Evolutionary conservation across 2,888 invertebrate species (phyloP).

Genomic region (Byasa hedistus): DNA sequence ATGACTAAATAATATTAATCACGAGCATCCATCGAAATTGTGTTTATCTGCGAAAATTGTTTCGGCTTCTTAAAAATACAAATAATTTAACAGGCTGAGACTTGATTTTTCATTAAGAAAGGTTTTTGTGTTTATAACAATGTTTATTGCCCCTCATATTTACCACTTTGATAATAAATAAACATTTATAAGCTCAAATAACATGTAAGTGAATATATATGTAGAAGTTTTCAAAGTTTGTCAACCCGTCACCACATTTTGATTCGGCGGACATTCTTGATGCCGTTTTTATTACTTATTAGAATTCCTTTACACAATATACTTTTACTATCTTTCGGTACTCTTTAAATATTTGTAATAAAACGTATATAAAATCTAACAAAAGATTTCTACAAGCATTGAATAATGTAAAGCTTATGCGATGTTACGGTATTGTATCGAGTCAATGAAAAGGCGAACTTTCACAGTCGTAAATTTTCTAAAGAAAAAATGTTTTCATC

Average conservation of each 20-base stretch:
- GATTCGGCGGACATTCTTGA: constrained; percentile 2
- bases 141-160: not conserved
- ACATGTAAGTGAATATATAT: not conserved
- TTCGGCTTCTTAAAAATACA: too few relatives aligned
- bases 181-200: not conserved
- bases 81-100: too few relatives aligned
- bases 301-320: constrained; percentile 13
- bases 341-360: constrained; percentile 18
- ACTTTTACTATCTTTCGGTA: constrained; percentile 11
- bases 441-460: not conserved
- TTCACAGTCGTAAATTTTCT: constrained; percentile 2
- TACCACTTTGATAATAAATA: not conserved
- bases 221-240: not conserved
- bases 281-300: constrained; percentile 7
- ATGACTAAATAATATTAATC: too few relatives aligned
- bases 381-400: constrained; percentile 15
- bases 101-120: too few relatives aligned
- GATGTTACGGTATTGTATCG: not conserved
- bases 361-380: constrained; percentile 18
- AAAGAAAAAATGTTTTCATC: not conserved
- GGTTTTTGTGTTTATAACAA: too few relatives aligned
- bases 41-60: too few relatives aligned
- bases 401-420: constrained; percentile 6
- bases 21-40: too few relatives aligned
- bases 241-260: constrained; percentile 13